A percentile compares a stretch with the other conserved stretches of the same genome.
phyloP scores from a whole-genome alignment of 2,797 vertebrate genomes.

The Molossus molossus region DNA sequence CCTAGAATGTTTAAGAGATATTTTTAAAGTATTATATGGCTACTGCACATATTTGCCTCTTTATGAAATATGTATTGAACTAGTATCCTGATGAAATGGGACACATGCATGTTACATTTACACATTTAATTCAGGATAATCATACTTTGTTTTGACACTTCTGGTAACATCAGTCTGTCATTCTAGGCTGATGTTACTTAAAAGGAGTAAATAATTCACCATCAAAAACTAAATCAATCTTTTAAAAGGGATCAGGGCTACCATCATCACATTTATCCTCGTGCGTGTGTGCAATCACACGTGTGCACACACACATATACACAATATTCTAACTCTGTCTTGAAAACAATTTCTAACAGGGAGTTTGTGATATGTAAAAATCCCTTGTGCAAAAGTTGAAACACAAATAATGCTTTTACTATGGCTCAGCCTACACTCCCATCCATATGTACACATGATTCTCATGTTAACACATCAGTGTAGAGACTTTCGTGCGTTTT shows the following conservation, averaged over 20 bases:
- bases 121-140: not conserved
- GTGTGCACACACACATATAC: not conserved
- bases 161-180: not conserved
- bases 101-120: not conserved
- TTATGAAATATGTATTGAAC: slow-evolving; percentile 1
- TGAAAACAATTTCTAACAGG: not conserved
- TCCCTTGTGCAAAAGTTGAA: not conserved
- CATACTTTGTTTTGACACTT: slow-evolving; percentile 20
- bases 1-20: not conserved
- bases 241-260: not conserved
- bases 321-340: not conserved
- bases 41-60: not conserved
- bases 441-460: not conserved
- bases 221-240: not conserved
- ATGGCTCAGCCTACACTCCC: no score
- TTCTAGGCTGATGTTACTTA: slow-evolving; percentile 28
- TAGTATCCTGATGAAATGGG: slow-evolving; percentile 1
- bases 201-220: slow-evolving; percentile 9
- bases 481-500: not conserved
- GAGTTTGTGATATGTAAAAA: not conserved
- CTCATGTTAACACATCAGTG: not conserved
- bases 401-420: not conserved
- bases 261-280: not conserved
- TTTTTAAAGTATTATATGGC: not conserved
- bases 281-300: not conserved